These are phyloP conservation scores for Virgularia gustaviana DNA, from an alignment of 92 coral and sea anemone species.

Conservation along the genomic window DNA sequence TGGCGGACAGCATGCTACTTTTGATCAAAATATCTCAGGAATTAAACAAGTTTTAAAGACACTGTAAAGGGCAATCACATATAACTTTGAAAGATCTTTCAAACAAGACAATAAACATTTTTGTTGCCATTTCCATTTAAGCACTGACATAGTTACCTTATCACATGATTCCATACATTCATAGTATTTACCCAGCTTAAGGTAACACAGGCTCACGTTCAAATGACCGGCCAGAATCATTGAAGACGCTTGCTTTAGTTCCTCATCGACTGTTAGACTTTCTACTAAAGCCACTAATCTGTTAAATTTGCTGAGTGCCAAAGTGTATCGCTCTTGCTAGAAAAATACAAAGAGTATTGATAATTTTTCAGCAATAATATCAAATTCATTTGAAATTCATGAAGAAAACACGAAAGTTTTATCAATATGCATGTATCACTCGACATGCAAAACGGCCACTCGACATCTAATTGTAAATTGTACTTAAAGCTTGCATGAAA, in stretches of 20 bases:
- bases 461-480: not conserved
- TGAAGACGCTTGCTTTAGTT: constrained; percentile 56
- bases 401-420: not conserved
- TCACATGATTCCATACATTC: constrained; percentile 85
- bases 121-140: too few relatives aligned
- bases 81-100: too few relatives aligned
- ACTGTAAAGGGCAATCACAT: too few relatives aligned
- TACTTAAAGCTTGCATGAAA: too few relatives aligned
- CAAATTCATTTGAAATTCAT: too few relatives aligned
- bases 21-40: too few relatives aligned
- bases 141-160: constrained; percentile 67
- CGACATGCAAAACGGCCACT: not conserved
- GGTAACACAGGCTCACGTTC: constrained; percentile 79
- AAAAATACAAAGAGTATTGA: not conserved
- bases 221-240: constrained; percentile 80
- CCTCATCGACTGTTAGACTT: constrained; percentile 65
- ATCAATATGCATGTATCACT: not conserved
- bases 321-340: constrained; percentile 71
- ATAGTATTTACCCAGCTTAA: constrained; percentile 66
- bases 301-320: constrained; percentile 73
- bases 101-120: too few relatives aligned
- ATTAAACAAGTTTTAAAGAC: too few relatives aligned
- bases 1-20: too few relatives aligned
- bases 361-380: too few relatives aligned
- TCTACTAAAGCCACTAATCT: constrained; percentile 69